Evolutionary conservation across 30 jellyfish, hydroid and myxozoan species (phyloP).

Genomic region (Hydractinia symbiolongicarpus): DNA sequence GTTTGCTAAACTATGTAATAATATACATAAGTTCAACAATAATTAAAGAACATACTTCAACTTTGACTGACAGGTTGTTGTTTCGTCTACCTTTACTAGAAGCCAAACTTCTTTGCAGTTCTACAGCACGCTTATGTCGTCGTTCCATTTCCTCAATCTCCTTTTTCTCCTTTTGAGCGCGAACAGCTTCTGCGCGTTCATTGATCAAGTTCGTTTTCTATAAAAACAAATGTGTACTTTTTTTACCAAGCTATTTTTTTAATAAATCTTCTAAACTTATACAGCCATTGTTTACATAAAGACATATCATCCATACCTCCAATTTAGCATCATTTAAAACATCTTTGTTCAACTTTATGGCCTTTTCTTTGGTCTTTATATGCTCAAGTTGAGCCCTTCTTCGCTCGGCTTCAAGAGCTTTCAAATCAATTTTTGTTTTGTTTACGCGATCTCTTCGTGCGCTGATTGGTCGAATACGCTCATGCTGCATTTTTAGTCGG

Average conservation of each 20-base stretch:
- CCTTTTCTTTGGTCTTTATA: background rate
- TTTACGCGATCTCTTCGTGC: constrained; percentile 9
- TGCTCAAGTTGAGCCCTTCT: background rate
- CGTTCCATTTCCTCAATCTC: background rate
- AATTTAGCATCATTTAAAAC: background rate
- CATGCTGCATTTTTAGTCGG: background rate
- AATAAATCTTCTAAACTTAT: background rate
- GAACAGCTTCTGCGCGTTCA: constrained; percentile 9
- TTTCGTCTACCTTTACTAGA: too few relatives aligned
- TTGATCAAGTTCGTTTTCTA: background rate
- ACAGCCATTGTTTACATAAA: too few relatives aligned
- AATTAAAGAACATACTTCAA: too few relatives aligned
- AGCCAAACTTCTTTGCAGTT: background rate
- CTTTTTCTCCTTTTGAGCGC: background rate
- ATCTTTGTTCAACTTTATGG: background rate
- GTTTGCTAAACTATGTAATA: too few relatives aligned
- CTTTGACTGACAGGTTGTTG: too few relatives aligned
- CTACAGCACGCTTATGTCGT: background rate
- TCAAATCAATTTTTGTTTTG: background rate
- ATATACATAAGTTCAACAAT: too few relatives aligned
- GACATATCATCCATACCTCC: background rate
- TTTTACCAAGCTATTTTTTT: background rate
- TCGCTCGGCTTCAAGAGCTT: constrained; percentile 12
- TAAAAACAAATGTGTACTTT: background rate
- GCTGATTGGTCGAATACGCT: background rate